Evolutionary conservation across 2,113 vertebrate species (phyloP).

Genomic region (Carassius gibelio): DNA sequence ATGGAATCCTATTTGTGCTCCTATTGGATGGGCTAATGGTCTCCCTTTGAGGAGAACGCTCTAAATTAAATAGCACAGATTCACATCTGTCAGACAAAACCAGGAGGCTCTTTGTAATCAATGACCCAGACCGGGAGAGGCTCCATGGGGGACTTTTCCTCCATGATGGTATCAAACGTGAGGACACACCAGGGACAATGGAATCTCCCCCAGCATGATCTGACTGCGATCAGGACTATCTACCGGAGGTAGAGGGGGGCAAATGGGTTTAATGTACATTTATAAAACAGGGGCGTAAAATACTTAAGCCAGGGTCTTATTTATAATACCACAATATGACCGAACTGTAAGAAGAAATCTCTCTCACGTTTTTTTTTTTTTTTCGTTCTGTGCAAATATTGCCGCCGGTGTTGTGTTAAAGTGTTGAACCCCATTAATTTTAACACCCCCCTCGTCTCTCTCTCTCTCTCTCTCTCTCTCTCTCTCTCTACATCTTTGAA

Average conservation of each 20-base stretch:
- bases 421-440: conserved; percentile 99
- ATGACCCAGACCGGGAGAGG: conserved; percentile 79
- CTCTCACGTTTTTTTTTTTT: conserved; percentile 10
- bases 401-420: conserved; percentile 95
- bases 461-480: conserved; percentile 73
- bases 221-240: conserved; percentile 65
- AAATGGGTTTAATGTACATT: conserved; percentile 79
- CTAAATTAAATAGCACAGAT: conserved; percentile 82
- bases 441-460: conserved; percentile 79
- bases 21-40: conserved; percentile 80
- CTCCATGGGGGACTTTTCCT: conserved; percentile 67
- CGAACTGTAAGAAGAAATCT: conserved; percentile 82
- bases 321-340: conserved; percentile 88
- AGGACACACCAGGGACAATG: conserved; percentile 74
- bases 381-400: conserved; percentile 90
- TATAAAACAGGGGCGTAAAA: conserved; percentile 78
- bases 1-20: conserved; percentile 81
- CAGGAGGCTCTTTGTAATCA: conserved; percentile 84
- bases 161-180: conserved; percentile 71
- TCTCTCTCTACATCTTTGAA: conserved; percentile 90
- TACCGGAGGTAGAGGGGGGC: conserved; percentile 51
- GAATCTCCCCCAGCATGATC: conserved; percentile 76
- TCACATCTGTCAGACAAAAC: conserved; percentile 83
- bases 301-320: conserved; percentile 81
- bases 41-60: conserved; percentile 81